Percentiles rank a stretch among this genome's conserved stretches.
These are phyloP conservation scores for Umimayanthus chanpuru DNA, from an alignment of 92 coral and sea anemone genomes.

Conservation along the genomic window DNA sequence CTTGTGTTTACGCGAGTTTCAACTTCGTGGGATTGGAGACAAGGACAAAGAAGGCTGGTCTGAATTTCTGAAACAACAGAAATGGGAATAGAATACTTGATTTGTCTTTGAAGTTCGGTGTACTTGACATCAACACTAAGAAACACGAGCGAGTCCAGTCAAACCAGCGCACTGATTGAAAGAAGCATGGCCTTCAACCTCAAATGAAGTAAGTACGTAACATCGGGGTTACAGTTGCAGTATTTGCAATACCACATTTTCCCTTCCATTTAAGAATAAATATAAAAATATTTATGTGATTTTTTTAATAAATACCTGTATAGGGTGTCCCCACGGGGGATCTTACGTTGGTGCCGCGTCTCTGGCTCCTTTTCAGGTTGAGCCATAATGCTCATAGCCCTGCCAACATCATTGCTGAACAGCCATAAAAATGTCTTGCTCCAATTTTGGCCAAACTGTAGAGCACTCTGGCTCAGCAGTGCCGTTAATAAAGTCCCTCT, in stretches of 20 bases:
- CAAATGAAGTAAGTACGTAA: no score
- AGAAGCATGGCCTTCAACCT: no score
- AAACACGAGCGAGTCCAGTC: no score
- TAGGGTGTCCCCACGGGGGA: no score
- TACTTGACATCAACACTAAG: no score
- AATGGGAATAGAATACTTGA: not conserved
- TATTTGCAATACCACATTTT: no score
- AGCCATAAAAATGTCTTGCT: constrained; percentile 4
- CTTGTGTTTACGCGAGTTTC: not conserved
- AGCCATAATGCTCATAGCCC: not conserved
- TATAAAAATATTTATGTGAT: not conserved
- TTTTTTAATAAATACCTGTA: no score
- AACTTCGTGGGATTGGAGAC: no score
- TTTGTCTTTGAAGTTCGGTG: not conserved
- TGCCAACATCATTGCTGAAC: not conserved
- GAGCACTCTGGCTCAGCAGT: constrained; percentile 32
- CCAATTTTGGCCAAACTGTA: constrained; percentile 50
- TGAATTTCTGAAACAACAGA: not conserved
- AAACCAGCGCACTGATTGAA: not conserved
- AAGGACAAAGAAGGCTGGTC: not conserved
- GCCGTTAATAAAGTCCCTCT: constrained; percentile 8
- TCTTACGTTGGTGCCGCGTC: no score
- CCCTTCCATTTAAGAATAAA: not conserved
- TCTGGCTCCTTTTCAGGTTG: no score
- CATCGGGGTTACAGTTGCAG: no score